These are phyloP conservation scores for Caenorhabditis auriculariae DNA, from an alignment of 2,888 invertebrate species.

Conservation along the genomic window DNA sequence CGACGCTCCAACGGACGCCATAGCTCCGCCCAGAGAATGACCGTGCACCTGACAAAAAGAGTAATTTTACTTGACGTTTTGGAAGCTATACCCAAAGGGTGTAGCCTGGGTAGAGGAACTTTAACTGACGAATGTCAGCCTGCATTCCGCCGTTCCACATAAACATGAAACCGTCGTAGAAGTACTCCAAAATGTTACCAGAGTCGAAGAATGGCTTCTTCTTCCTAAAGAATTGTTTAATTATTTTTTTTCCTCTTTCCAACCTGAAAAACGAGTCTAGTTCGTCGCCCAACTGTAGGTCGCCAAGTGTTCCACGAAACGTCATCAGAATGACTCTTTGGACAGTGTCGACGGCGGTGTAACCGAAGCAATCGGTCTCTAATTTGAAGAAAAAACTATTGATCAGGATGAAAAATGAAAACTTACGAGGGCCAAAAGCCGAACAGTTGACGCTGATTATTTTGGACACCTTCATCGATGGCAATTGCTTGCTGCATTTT, in stretches of 20 bases:
- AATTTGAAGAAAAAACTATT: background rate
- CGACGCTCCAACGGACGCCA: constrained; percentile 39
- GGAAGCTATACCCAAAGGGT: constrained; percentile 18
- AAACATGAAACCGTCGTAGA: constrained; percentile 35
- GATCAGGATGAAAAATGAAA: background rate
- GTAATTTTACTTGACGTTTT: constrained; percentile 17
- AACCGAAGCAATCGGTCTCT: constrained; percentile 23
- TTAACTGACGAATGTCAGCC: constrained; percentile 16
- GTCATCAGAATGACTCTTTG: constrained; percentile 30
- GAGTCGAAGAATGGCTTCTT: constrained; percentile 20
- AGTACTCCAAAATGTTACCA: constrained; percentile 34
- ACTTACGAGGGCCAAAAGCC: constrained; percentile 7
- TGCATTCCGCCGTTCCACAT: constrained; percentile 31
- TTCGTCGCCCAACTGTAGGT: constrained; percentile 28
- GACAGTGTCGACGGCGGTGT: constrained; percentile 17
- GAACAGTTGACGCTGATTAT: constrained; percentile 21
- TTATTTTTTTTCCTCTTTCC: background rate
- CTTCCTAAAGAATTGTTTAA: too few relatives aligned
- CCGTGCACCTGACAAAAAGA: constrained; percentile 20
- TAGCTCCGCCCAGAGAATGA: constrained; percentile 39
- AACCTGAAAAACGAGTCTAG: constrained; percentile 16
- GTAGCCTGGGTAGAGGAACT: constrained; percentile 29
- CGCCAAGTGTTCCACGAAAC: constrained; percentile 34
- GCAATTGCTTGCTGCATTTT: constrained; percentile 15
- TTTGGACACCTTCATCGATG: constrained; percentile 18